These are phyloP conservation scores for Elmis aenea DNA, from an alignment of 2,888 invertebrate species.

Conservation along the genomic window DNA sequence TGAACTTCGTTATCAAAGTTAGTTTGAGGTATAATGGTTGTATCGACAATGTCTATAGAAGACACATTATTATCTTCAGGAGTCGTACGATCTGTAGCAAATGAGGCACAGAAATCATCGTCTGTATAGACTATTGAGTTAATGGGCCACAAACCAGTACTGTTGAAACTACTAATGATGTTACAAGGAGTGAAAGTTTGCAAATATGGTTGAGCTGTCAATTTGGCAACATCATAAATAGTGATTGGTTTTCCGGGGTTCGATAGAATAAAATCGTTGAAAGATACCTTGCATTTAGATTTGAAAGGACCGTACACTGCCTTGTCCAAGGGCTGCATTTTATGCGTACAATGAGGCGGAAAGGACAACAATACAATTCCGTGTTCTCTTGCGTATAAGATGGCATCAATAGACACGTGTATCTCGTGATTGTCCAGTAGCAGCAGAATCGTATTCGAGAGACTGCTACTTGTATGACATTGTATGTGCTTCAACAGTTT, in stretches of 20 bases:
- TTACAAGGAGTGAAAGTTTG: slow-evolving; percentile 7
- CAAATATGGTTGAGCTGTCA: slow-evolving; percentile 9
- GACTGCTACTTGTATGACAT: slow-evolving; percentile 16
- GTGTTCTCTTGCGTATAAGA: slow-evolving; percentile 25
- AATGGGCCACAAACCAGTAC: slow-evolving; percentile 4
- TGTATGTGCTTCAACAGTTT: slow-evolving; percentile 22
- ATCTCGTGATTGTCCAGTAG: slow-evolving; percentile 28
- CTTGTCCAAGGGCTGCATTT: slow-evolving; percentile 28
- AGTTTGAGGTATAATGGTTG: slow-evolving; percentile 3
- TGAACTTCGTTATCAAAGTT: slow-evolving; percentile 5
- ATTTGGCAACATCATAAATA: slow-evolving; percentile 14
- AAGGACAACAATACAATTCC: slow-evolving; percentile 31
- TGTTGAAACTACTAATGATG: slow-evolving; percentile 6
- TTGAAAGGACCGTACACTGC: slow-evolving; percentile 30
- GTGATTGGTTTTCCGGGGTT: slow-evolving; percentile 28
- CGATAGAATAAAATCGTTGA: slow-evolving; percentile 24
- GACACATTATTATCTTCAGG: slow-evolving; percentile 2
- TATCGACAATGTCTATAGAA: slow-evolving; percentile 3
- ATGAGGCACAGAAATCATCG: neutral
- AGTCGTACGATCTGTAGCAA: neutral
- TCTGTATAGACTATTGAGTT: slow-evolving; percentile 1
- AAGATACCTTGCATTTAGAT: slow-evolving; percentile 17
- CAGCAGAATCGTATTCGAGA: slow-evolving; percentile 21
- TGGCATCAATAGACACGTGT: slow-evolving; percentile 17
- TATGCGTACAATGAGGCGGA: slow-evolving; percentile 31